phyloP scores from a whole-genome alignment of 2,113 vertebrate genomes.

The Hyaena hyaena region DNA sequence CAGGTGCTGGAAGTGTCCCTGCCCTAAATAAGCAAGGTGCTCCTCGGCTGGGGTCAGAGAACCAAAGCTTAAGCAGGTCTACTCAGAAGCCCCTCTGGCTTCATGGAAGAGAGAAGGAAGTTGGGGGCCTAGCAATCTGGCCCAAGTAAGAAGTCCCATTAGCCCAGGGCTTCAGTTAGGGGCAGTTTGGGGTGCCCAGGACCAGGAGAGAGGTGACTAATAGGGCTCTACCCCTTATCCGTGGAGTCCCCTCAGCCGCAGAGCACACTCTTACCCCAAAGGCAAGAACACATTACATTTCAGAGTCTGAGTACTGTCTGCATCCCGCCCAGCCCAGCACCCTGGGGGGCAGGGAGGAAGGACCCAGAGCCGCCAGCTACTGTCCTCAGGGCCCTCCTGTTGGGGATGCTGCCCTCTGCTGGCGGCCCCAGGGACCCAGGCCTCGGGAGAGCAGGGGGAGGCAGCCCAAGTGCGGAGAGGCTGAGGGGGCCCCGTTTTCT shows the following conservation, averaged over 20 bases:
- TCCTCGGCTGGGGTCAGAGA: not conserved
- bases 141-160: not conserved
- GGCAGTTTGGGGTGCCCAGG: no score
- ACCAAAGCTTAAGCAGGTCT: not conserved
- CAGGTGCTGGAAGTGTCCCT: not conserved
- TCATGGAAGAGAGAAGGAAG: constrained; percentile 43
- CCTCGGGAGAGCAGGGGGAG: not conserved
- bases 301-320: not conserved
- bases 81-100: not conserved
- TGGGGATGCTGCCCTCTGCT: constrained; percentile 55
- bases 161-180: not conserved
- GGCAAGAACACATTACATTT: not conserved
- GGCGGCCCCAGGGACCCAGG: not conserved
- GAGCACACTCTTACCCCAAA: constrained; percentile 15
- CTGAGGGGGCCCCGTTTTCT: not conserved
- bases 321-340: not conserved
- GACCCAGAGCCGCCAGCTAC: not conserved
- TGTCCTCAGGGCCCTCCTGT: not conserved
- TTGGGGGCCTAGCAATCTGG: not conserved
- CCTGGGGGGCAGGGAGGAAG: not conserved
- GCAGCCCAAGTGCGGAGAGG: not conserved
- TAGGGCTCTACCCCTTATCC: constrained; percentile 64
- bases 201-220: not conserved
- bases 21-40: not conserved
- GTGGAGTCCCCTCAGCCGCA: constrained; percentile 64